Percentiles rank a stretch among this genome's conserved stretches.
Conservation (phyloP, 2,888 invertebrate species). For the Drosophila niveifrons region DNA sequence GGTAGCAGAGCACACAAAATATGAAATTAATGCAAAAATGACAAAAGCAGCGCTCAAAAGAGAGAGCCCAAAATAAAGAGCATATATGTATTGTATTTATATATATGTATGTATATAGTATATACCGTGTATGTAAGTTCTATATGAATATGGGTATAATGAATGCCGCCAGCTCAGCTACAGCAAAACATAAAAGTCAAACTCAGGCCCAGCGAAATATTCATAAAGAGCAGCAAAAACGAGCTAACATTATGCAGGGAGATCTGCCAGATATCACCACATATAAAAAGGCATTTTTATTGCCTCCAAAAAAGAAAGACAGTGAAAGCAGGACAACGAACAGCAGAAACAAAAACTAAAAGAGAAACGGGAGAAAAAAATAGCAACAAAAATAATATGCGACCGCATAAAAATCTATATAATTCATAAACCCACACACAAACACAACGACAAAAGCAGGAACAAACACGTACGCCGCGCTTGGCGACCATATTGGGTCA, state of each 20-base stretch:
- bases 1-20: conserved; percentile 64
- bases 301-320: conserved; percentile 38
- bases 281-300: conserved; percentile 77
- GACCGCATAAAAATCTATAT: conserved; percentile 80
- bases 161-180: conserved; percentile 55
- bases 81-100: conserved; percentile 18
- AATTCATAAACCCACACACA: conserved; percentile 72
- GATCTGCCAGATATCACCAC: conserved; percentile 63
- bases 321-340: conserved; percentile 38
- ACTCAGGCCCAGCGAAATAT: conserved; percentile 62
- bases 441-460: conserved; percentile 36
- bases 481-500: conserved; percentile 81
- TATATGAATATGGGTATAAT: conserved; percentile 63
- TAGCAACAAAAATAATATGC: conserved; percentile 79
- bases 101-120: conserved; percentile 3
- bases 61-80: conserved; percentile 47
- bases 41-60: conserved; percentile 69
- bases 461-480: conserved; percentile 68
- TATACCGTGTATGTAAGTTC: conserved; percentile 4
- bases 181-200: conserved; percentile 65
- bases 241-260: conserved; percentile 62
- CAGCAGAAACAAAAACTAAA: conserved; percentile 18
- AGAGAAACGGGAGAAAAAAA: conserved; percentile 35
- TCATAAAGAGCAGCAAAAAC: conserved; percentile 72
- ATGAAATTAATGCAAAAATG: conserved; percentile 81